A percentile compares a stretch with the other conserved stretches of the same genome.
These are phyloP conservation scores for Nibea albiflora DNA, from an alignment of 2,113 vertebrate species.

Conservation along the genomic window DNA sequence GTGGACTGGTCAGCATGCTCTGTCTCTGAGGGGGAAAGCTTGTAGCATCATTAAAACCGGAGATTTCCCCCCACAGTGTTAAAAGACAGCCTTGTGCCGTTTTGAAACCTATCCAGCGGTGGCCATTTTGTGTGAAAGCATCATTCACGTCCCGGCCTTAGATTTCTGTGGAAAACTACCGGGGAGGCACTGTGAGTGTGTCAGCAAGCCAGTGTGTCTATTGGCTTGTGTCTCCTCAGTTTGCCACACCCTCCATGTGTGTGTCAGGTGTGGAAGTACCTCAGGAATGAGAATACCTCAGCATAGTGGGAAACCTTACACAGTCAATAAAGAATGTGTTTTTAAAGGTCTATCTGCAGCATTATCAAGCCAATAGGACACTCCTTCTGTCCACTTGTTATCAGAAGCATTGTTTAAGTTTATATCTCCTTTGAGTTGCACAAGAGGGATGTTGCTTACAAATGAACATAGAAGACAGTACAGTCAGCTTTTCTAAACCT, in stretches of 20 bases:
- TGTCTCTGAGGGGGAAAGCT: slow-evolving; percentile 52
- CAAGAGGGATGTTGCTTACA: neutral
- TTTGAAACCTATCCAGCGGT: slow-evolving; percentile 55
- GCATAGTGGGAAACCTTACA: slow-evolving; percentile 12
- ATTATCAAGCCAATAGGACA: neutral
- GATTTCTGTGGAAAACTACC: slow-evolving; percentile 80
- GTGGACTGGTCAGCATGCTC: slow-evolving; percentile 7
- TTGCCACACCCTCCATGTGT: slow-evolving; percentile 71
- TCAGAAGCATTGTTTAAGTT: neutral
- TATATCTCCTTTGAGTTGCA: neutral
- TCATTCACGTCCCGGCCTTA: slow-evolving; percentile 71
- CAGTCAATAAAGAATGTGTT: slow-evolving; percentile 40
- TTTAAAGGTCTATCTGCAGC: slow-evolving; percentile 22
- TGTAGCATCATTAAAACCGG: slow-evolving; percentile 51
- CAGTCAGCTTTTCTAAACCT: neutral
- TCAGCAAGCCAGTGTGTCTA: slow-evolving; percentile 24
- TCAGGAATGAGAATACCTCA: slow-evolving; percentile 57
- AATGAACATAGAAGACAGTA: neutral
- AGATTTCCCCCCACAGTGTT: slow-evolving; percentile 32
- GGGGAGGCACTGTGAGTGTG: slow-evolving; percentile 36
- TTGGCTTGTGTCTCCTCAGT: slow-evolving; percentile 42
- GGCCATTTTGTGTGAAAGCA: slow-evolving; percentile 74
- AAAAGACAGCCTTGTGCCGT: slow-evolving; percentile 71
- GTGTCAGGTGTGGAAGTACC: slow-evolving; percentile 69
- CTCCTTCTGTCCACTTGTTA: neutral